A percentile compares a stretch with the other conserved stretches of the same genome.
These are phyloP conservation scores for Parapristionchus giblindavisi DNA, from an alignment of 2,888 invertebrate genomes.

Conservation along the genomic window DNA sequence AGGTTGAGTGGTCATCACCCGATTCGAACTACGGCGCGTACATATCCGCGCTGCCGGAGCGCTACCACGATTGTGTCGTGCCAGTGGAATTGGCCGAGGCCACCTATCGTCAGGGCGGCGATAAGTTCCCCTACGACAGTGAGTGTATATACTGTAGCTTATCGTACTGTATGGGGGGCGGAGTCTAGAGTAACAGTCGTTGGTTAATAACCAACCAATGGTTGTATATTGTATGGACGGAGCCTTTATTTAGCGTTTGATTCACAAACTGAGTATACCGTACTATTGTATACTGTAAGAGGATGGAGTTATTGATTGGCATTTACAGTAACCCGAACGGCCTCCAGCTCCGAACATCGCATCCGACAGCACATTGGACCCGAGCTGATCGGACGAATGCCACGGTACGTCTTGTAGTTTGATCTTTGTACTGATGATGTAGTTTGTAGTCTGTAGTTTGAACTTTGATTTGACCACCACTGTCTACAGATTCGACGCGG, in stretches of 20 bases:
- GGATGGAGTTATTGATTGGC: background rate
- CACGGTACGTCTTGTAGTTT: background rate
- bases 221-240: no score
- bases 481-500: constrained; percentile 37
- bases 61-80: background rate
- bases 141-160: no score
- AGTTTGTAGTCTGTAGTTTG: no score
- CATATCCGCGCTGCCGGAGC: constrained; percentile 18
- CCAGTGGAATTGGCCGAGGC: constrained; percentile 11
- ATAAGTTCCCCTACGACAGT: constrained; percentile 23
- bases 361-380: constrained; percentile 31
- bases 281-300: no score
- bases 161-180: no score
- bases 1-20: constrained; percentile 9
- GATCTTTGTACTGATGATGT: background rate
- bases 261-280: no score
- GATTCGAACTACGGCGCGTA: constrained; percentile 32
- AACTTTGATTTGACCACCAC: background rate
- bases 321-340: constrained; percentile 17
- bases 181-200: no score
- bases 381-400: constrained; percentile 34
- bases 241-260: no score
- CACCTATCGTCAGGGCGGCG: constrained; percentile 12
- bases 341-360: constrained; percentile 23
- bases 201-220: no score